phyloP scores from a whole-genome alignment of 2,888 invertebrate species.

The Chrysomela aeneicollis region DNA sequence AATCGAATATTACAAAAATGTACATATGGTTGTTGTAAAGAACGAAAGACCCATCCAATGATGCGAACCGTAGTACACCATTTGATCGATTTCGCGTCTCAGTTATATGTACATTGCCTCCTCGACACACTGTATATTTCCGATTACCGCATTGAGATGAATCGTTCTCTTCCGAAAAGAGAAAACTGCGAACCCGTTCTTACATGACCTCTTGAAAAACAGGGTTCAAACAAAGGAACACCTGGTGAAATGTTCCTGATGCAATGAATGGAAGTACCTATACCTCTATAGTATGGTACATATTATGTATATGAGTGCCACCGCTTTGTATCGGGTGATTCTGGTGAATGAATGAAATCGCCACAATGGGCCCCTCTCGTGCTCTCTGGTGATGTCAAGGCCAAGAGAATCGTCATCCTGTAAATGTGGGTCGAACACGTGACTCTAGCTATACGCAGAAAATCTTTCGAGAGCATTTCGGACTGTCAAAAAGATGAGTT shows the following conservation, averaged over 20 bases:
- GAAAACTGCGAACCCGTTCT: constrained; percentile 15
- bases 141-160: background rate
- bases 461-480: constrained; percentile 15
- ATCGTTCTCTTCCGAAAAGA: background rate
- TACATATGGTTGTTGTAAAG: no score
- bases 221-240: constrained; percentile 37
- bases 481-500: no score
- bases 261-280: constrained; percentile 22
- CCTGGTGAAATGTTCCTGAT: constrained; percentile 38
- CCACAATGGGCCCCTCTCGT: constrained; percentile 22
- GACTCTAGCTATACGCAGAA: background rate
- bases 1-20: no score
- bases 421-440: constrained; percentile 44
- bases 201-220: constrained; percentile 11
- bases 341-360: constrained; percentile 2
- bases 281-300: constrained; percentile 22
- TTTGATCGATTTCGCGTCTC: no score
- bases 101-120: no score
- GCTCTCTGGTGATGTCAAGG: constrained; percentile 38
- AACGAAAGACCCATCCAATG: no score
- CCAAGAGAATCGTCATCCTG: constrained; percentile 36
- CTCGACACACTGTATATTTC: constrained; percentile 1
- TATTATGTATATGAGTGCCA: constrained; percentile 4
- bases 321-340: background rate
- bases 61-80: no score